These are phyloP conservation scores for Nebria brevicollis DNA, from an alignment of 2,888 invertebrate species.

Conservation along the genomic window DNA sequence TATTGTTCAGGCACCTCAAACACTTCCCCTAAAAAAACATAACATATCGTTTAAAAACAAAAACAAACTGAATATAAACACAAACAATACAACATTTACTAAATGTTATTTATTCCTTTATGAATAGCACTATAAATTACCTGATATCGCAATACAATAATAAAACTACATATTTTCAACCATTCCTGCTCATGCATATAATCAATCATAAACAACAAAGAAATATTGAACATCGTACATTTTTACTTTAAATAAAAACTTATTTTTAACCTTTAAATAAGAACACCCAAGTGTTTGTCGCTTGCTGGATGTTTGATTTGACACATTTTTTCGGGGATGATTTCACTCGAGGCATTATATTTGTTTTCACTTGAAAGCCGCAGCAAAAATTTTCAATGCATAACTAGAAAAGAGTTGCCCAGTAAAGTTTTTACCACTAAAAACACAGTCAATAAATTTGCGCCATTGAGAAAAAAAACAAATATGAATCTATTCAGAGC, in stretches of 20 bases:
- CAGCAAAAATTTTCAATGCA: conserved; percentile 29
- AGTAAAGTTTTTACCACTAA: conserved; percentile 38
- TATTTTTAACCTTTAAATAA: conserved; percentile 70
- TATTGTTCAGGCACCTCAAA: conserved; percentile 63
- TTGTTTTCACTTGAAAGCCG: conserved; percentile 43
- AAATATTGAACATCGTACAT: background rate
- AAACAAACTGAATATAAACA: conserved; percentile 4
- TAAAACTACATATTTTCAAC: background rate
- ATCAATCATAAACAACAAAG: conserved; percentile 12
- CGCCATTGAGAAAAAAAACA: conserved; percentile 6
- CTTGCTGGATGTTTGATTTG: conserved; percentile 66
- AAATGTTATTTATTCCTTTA: conserved; percentile 4
- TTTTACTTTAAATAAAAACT: conserved; percentile 12
- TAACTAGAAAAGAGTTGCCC: conserved; percentile 31
- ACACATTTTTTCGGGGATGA: conserved; percentile 66
- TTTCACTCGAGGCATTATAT: conserved; percentile 69
- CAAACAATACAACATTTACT: background rate
- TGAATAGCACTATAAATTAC: background rate
- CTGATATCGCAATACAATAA: background rate
- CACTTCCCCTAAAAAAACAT: conserved; percentile 61
- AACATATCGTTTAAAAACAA: background rate
- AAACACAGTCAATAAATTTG: conserved; percentile 42
- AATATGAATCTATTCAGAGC: background rate
- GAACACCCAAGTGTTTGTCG: conserved; percentile 76
- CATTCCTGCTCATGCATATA: conserved; percentile 10